Evolutionary conservation across 2,113 vertebrate genomes (phyloP).

Genomic region (Melospiza melodia): DNA sequence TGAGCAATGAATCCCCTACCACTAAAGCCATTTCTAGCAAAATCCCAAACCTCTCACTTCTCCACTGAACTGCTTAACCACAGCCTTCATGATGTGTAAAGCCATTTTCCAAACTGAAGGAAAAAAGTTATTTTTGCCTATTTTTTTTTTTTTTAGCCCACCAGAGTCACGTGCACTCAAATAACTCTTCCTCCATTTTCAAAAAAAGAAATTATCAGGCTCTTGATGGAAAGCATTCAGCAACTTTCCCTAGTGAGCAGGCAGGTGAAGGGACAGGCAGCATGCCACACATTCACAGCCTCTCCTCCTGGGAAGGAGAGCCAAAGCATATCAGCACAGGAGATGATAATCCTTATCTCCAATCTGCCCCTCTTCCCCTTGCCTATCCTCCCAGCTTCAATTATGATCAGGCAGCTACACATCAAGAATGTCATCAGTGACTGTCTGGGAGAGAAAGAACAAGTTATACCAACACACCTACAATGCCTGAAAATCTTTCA

Average conservation of each 20-base stretch:
- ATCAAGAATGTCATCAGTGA: background rate
- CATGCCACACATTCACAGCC: background rate
- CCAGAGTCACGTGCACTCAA: background rate
- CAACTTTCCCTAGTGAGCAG: background rate
- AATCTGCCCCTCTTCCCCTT: background rate
- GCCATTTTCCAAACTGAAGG: background rate
- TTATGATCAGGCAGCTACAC: background rate
- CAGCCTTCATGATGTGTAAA: background rate
- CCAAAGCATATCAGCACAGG: background rate
- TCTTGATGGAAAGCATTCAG: background rate
- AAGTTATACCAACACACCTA: background rate
- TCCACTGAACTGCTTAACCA: background rate
- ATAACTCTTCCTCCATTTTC: background rate
- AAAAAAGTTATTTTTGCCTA: background rate
- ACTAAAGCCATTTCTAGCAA: background rate
- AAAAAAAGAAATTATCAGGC: background rate
- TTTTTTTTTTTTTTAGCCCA: background rate
- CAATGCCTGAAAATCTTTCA: background rate
- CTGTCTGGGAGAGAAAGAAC: background rate
- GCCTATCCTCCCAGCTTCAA: background rate
- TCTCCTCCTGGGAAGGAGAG: background rate
- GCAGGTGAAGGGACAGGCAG: constrained; percentile 1
- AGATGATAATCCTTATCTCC: background rate
- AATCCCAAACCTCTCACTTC: background rate
- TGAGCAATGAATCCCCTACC: background rate